Percentiles rank a stretch among this genome's conserved stretches.
Conservation (phyloP, 1,140 invertebrate genomes). For the Drosophila teissieri region DNA sequence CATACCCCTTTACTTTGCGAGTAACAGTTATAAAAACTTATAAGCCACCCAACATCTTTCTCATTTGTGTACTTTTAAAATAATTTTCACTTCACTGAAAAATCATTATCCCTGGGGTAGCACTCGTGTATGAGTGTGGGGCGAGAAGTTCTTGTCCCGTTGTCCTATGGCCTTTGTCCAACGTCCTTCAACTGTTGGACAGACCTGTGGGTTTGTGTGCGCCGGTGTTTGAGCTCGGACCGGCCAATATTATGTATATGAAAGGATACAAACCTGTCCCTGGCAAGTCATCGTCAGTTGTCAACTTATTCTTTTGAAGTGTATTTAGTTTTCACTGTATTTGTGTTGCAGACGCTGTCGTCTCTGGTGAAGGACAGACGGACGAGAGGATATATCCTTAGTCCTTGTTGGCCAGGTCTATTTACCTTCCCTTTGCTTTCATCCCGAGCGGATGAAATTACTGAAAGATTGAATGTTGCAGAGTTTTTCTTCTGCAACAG, state of each 20-base stretch:
- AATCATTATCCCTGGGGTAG: conserved; percentile 83
- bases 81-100: conserved; percentile 84
- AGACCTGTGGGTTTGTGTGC: conserved; percentile 33
- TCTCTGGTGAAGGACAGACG: conserved; percentile 25
- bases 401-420: conserved; percentile 58
- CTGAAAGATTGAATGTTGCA: conserved; percentile 76
- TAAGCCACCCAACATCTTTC: no score
- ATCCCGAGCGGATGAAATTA: conserved; percentile 47
- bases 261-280: conserved; percentile 83
- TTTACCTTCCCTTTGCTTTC: not conserved
- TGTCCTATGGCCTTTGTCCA: conserved; percentile 48
- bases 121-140: conserved; percentile 28
- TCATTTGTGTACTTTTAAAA: conserved; percentile 75
- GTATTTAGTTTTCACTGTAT: conserved; percentile 64
- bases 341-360: conserved; percentile 54
- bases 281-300: conserved; percentile 84
- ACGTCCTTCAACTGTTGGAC: conserved; percentile 65
- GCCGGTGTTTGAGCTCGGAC: conserved; percentile 18
- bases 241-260: conserved; percentile 64
- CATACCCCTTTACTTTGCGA: no score
- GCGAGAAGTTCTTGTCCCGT: conserved; percentile 59
- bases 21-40: no score
- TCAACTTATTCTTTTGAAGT: conserved; percentile 84
- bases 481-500: conserved; percentile 23
- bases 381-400: not conserved